Conservation (phyloP, 2,797 vertebrate species). For the Danio tinwini region DNA sequence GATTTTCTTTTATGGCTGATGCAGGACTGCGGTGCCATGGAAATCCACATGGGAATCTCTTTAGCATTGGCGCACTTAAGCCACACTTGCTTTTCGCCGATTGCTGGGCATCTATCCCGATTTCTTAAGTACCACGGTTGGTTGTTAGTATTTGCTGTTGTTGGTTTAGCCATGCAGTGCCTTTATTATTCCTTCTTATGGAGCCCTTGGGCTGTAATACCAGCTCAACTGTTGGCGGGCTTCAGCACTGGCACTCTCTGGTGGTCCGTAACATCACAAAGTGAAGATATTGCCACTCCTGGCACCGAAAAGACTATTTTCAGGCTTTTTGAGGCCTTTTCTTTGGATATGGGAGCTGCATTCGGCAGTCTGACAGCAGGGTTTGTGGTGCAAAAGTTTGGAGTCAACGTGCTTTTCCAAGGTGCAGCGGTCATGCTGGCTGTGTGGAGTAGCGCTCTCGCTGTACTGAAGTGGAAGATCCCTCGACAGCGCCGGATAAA, state of each 20-base stretch:
- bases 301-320: slow-evolving; percentile 79
- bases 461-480: slow-evolving; percentile 78
- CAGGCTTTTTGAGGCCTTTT: slow-evolving; percentile 72
- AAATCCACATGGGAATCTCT: slow-evolving; percentile 84
- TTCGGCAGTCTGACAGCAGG: slow-evolving; percentile 84
- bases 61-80: slow-evolving; percentile 78
- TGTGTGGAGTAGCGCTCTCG: slow-evolving; percentile 79
- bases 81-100: slow-evolving; percentile 72
- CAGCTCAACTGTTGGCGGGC: slow-evolving; percentile 78
- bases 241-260: slow-evolving; percentile 80
- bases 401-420: slow-evolving; percentile 77
- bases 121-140: slow-evolving; percentile 70
- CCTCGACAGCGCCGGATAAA: slow-evolving; percentile 85
- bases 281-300: slow-evolving; percentile 77
- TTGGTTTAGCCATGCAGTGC: slow-evolving; percentile 77
- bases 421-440: slow-evolving; percentile 68
- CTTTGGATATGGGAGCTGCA: slow-evolving; percentile 72
- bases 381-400: slow-evolving; percentile 73
- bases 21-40: slow-evolving; percentile 80
- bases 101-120: slow-evolving; percentile 68
- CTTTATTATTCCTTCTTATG: slow-evolving; percentile 88
- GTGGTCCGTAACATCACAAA: slow-evolving; percentile 78
- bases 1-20: slow-evolving; percentile 92
- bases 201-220: slow-evolving; percentile 82
- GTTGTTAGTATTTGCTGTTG: slow-evolving; percentile 69